phyloP scores from a whole-genome alignment of 1,140 invertebrate genomes.

The Polypedilum pembai region DNA sequence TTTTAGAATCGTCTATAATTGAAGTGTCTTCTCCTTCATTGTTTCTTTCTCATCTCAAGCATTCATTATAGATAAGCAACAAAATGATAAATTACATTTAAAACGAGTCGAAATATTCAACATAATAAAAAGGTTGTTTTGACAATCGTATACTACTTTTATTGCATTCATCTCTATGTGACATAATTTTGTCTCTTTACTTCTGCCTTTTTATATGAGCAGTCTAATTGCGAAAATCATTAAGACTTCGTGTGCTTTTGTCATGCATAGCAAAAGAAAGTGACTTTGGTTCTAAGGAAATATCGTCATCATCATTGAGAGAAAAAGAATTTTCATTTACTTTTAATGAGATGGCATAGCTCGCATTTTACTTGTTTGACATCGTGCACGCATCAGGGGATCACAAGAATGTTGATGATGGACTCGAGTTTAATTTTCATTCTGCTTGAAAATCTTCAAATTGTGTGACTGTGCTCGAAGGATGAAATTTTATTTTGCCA shows the following conservation, averaged over 20 bases:
- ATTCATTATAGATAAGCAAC: too few relatives aligned
- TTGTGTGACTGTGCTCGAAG: too few relatives aligned
- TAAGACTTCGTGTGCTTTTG: not conserved
- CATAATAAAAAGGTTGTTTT: too few relatives aligned
- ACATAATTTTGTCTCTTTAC: not conserved
- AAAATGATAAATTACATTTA: not conserved
- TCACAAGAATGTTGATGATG: not conserved
- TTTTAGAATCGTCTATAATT: too few relatives aligned
- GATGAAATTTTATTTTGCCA: too few relatives aligned
- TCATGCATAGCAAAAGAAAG: not conserved
- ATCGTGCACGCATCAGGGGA: slow-evolving; percentile 15
- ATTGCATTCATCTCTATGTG: not conserved
- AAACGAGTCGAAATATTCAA: not conserved
- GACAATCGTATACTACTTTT: not conserved
- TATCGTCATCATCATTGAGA: not conserved
- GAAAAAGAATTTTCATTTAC: slow-evolving; percentile 21
- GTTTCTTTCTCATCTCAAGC: too few relatives aligned
- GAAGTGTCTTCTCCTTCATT: too few relatives aligned
- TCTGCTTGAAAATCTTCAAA: too few relatives aligned
- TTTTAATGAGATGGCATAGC: slow-evolving; percentile 23
- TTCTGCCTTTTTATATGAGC: not conserved
- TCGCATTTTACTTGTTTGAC: not conserved
- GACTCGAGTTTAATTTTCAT: not conserved
- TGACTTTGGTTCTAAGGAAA: not conserved
- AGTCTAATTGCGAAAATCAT: slow-evolving; percentile 23